Conservation (phyloP, 2,888 invertebrate species). For the Periphyllus acericola region DNA sequence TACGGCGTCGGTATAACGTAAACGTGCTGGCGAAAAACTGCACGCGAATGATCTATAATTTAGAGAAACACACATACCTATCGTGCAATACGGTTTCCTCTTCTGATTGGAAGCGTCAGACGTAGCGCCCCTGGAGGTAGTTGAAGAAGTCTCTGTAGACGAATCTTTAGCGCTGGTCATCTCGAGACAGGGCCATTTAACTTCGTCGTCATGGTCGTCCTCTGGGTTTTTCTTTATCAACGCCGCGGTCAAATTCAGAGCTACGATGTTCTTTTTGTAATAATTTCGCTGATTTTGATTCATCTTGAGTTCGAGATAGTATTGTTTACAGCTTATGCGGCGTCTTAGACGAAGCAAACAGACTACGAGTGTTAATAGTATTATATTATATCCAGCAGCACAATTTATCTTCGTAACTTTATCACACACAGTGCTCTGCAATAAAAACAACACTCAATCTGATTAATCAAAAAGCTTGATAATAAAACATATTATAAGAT, state of each 20-base stretch:
- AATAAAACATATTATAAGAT: not conserved
- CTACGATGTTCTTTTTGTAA: conserved; percentile 43
- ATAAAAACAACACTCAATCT: not conserved
- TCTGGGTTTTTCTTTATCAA: conserved; percentile 13
- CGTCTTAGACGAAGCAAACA: not conserved
- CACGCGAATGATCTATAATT: not conserved
- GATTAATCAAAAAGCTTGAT: too few species aligned
- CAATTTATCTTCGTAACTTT: not conserved
- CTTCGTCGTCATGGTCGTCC: conserved; percentile 31
- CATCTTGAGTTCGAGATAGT: not conserved
- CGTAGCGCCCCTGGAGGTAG: conserved; percentile 35
- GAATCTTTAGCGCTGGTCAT: not conserved
- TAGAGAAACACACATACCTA: conserved; percentile 23
- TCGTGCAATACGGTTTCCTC: conserved; percentile 52
- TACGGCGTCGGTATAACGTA: too few species aligned
- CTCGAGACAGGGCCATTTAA: conserved; percentile 52
- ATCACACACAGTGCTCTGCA: not conserved
- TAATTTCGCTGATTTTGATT: conserved; percentile 45
- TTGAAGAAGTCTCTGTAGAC: conserved; percentile 41
- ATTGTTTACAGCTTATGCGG: not conserved
- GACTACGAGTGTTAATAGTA: too few species aligned
- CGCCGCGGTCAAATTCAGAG: conserved; percentile 46
- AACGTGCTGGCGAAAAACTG: too few species aligned
- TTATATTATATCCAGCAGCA: not conserved
- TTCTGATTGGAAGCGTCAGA: conserved; percentile 16